phyloP scores from a whole-genome alignment of 1,140 invertebrate genomes.

The Proales similis region DNA sequence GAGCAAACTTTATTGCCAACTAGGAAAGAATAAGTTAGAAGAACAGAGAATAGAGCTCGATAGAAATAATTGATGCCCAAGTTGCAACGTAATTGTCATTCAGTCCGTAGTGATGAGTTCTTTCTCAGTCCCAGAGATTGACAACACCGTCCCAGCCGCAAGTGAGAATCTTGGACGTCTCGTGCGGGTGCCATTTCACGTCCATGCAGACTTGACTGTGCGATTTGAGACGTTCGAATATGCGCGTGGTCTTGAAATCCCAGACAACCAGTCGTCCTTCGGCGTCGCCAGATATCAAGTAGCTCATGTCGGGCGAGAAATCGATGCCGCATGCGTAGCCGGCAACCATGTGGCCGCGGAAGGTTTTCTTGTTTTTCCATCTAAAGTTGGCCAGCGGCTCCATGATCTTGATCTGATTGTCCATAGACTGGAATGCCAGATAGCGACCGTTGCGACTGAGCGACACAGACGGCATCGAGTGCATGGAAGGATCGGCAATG shows the following conservation, averaged over 20 bases:
- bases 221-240: slow-evolving; percentile 97
- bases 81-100: too few species aligned
- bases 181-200: slow-evolving; percentile 94
- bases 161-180: slow-evolving; percentile 87
- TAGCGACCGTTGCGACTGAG: slow-evolving; percentile 93
- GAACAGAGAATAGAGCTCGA: too few species aligned
- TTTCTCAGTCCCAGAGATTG: slow-evolving; percentile 87
- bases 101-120: too few species aligned
- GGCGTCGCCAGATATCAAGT: slow-evolving; percentile 95
- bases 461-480: slow-evolving; percentile 94
- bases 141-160: slow-evolving; percentile 97
- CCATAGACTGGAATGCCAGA: slow-evolving; percentile 97
- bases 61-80: too few species aligned
- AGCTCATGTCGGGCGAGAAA: slow-evolving; percentile 98
- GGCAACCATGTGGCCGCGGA: slow-evolving; percentile 94
- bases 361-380: slow-evolving; percentile 93
- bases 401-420: slow-evolving; percentile 97
- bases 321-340: slow-evolving; percentile 95
- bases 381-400: slow-evolving; percentile 93
- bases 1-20: too few species aligned
- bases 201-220: slow-evolving; percentile 94
- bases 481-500: slow-evolving; percentile 98
- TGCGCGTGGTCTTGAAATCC: slow-evolving; percentile 98
- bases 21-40: too few species aligned
- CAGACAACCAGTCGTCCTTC: slow-evolving; percentile 97